Evolutionary conservation across 2,888 invertebrate genomes (phyloP), one percentile per base, ranked within the genome.

Genomic region (Mesorhabditis belari): DNA sequence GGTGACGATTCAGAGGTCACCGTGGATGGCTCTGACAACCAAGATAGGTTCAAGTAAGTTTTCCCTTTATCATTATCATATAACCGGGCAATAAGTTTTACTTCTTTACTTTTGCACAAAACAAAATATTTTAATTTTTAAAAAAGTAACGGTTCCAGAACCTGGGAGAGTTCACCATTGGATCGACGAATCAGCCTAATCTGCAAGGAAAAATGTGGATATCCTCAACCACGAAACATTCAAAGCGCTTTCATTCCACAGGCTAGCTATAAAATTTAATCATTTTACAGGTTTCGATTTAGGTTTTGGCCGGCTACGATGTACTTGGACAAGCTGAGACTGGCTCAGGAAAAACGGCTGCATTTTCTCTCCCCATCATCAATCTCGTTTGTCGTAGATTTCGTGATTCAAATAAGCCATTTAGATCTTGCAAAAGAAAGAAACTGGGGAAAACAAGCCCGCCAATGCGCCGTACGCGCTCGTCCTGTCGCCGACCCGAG

Each of bases 301-400:
- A 52, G 24, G 53, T 70, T 4, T 55, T 69, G 19, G 25, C 19
- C 9, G 89, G 89, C 0, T 84, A 92, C 27, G 96, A 98, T 85
- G 82, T 98, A 26, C 95, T 96, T 92, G 93, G 90, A 0, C 95
- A 95, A 80, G 95, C 96, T 0, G 95, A 96, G 82, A 98, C 96
- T 5, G 96, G 96, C 0, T 94, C 94, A 0, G 98, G 96, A 17
- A 96, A 96, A 85, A 95, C 95, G 0, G 94, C 94, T 0, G 94
- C 95, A 0, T 96, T 92, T 80, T 82, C 95, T 24, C 81, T 96
- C 44, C 96, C 96, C 0, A 91, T 95, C 3, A 86, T 96, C 44
- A 86, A 90, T 71, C 72, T 77, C 28, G 81, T 83, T 4, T n/a
- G 19, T 21, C n/a, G 4, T 2, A 28, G 23, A 21, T 23, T 24